phyloP scores from a whole-genome alignment of 2,113 vertebrate species.

The Ibidorhyncha struthersii region DNA sequence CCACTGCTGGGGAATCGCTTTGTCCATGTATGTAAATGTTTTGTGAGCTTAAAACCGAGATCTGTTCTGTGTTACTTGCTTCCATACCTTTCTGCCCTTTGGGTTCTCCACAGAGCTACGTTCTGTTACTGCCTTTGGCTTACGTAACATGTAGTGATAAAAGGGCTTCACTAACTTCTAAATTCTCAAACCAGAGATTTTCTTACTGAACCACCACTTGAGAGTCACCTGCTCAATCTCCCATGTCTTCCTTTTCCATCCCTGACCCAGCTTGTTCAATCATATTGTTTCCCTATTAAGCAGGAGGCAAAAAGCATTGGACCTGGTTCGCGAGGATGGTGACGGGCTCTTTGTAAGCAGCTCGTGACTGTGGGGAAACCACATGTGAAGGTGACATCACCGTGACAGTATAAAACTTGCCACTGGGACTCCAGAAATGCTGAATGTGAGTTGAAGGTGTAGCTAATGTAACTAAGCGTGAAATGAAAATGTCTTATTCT shows the following conservation, averaged over 20 bases:
- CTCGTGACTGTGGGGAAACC: neutral
- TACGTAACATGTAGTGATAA: neutral
- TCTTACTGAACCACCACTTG: neutral
- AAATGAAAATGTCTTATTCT: neutral
- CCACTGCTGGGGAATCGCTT: neutral
- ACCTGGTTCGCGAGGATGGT: neutral
- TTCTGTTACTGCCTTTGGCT: neutral
- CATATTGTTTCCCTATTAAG: neutral
- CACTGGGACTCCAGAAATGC: neutral
- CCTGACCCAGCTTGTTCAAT: neutral
- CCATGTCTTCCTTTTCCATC: neutral
- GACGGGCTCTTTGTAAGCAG: neutral
- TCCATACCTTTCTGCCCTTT: neutral
- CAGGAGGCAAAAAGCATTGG: neutral
- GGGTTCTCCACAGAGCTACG: neutral
- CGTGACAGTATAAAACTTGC: neutral
- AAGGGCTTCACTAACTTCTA: neutral
- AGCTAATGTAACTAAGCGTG: neutral
- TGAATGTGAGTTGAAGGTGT: neutral
- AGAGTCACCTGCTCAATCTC: neutral
- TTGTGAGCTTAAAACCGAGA: neutral
- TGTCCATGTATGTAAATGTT: fast-evolving
- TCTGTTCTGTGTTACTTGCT: neutral
- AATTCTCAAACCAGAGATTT: neutral
- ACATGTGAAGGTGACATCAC: neutral